A percentile compares a stretch with the other conserved stretches of the same genome.
These are phyloP conservation scores for Acanthochromis polyacanthus DNA, from an alignment of 2,113 vertebrate genomes.

Conservation along the genomic window DNA sequence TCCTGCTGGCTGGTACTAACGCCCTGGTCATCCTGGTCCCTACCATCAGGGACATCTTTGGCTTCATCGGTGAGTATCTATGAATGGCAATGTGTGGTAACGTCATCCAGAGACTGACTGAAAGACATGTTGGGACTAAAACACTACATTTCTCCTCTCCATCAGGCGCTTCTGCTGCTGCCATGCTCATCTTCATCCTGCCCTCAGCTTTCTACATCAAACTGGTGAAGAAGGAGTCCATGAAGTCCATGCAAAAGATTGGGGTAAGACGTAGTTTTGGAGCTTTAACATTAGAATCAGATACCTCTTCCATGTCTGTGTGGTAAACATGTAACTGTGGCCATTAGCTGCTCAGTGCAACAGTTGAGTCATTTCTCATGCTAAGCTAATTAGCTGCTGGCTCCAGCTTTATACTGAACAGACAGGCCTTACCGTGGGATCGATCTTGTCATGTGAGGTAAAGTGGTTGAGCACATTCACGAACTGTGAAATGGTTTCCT, in stretches of 20 bases:
- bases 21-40: conserved; percentile 95
- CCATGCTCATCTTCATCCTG: conserved; percentile 98
- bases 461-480: no score
- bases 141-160: background rate
- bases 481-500: conserved; percentile 31
- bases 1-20: conserved; percentile 88
- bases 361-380: background rate
- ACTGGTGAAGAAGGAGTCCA: conserved; percentile 95
- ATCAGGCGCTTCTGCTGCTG: conserved; percentile 94
- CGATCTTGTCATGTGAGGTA: no score
- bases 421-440: no score
- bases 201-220: conserved; percentile 98
- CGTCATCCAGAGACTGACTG: background rate
- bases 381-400: background rate
- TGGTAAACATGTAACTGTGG: no score
- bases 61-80: conserved; percentile 89
- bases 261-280: conserved; percentile 86
- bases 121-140: background rate
- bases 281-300: background rate
- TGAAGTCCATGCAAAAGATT: conserved; percentile 95
- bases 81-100: rapidly evolving
- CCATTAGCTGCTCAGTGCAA: background rate
- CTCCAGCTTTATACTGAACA: no score
- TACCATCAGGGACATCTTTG: conserved; percentile 95
- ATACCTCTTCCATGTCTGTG: no score